phyloP scores from a whole-genome alignment of 2,888 invertebrate species.

The Stegophylla sp. region DNA sequence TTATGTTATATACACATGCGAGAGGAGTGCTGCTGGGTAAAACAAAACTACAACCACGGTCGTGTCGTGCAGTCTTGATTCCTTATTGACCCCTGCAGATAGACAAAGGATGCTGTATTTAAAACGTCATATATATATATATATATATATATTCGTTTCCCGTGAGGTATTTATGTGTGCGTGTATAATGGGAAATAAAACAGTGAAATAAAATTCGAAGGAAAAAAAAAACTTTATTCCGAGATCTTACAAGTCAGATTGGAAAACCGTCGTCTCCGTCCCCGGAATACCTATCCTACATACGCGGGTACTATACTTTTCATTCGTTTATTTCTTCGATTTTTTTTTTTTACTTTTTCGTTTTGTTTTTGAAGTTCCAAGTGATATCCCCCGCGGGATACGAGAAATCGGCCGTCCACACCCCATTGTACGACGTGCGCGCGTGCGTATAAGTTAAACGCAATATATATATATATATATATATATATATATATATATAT shows the following conservation, averaged over 20 bases:
- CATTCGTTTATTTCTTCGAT: no score
- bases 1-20: no score
- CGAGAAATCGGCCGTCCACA: not conserved
- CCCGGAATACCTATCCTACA: no score
- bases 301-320: no score
- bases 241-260: constrained; percentile 49
- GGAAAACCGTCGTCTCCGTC: not conserved
- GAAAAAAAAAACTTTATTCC: not conserved
- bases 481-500: no score
- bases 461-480: no score
- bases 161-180: not conserved
- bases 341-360: not conserved
- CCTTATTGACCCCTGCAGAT: constrained; percentile 26
- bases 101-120: constrained; percentile 21
- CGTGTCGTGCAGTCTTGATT: constrained; percentile 36
- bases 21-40: not conserved
- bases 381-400: not conserved
- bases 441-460: no score
- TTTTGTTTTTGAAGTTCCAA: constrained; percentile 32
- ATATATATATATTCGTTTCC: constrained; percentile 32
- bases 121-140: constrained; percentile 23
- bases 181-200: not conserved
- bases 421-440: not conserved
- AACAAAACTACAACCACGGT: not conserved
- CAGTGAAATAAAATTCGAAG: not conserved